phyloP scores from a whole-genome alignment of 30 jellyfish, hydroid and myxozoan species.

The Aurelia sp. region DNA sequence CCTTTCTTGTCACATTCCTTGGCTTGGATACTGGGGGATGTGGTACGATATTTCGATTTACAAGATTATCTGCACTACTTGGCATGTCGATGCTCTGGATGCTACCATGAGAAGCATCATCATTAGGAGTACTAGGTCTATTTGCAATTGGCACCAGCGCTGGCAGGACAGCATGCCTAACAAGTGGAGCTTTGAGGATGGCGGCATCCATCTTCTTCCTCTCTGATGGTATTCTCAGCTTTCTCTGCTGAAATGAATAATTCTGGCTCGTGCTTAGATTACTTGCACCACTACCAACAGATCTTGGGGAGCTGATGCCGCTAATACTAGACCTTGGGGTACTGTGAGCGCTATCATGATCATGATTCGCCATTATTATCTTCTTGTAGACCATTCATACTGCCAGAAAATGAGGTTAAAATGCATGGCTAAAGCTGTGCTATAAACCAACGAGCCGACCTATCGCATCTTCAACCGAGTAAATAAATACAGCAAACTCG shows the following conservation, averaged over 20 bases:
- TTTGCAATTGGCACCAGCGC: conserved; percentile 8
- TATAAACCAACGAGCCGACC: no score
- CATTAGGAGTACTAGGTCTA: not conserved
- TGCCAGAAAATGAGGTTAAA: no score
- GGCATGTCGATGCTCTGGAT: not conserved
- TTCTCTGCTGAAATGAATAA: conserved; percentile 58
- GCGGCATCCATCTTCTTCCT: conserved; percentile 51
- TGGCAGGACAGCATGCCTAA: not conserved
- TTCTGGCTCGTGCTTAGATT: conserved; percentile 1
- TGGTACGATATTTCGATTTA: not conserved
- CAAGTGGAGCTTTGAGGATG: conserved; percentile 35
- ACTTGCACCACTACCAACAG: conserved; percentile 23
- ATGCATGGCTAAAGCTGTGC: no score
- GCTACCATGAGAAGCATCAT: not conserved
- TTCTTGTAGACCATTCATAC: no score
- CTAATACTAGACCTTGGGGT: conserved; percentile 38
- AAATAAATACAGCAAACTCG: no score
- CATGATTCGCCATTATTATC: no score
- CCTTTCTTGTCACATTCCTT: not conserved
- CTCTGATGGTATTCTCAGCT: conserved; percentile 41
- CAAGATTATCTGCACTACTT: not conserved
- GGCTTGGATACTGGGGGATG: not conserved
- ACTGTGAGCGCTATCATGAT: conserved; percentile 9
- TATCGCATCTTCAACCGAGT: no score
- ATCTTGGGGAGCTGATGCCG: conserved; percentile 19